phyloP scores from a whole-genome alignment of 2,113 vertebrate species.

The Varanus salvator region DNA sequence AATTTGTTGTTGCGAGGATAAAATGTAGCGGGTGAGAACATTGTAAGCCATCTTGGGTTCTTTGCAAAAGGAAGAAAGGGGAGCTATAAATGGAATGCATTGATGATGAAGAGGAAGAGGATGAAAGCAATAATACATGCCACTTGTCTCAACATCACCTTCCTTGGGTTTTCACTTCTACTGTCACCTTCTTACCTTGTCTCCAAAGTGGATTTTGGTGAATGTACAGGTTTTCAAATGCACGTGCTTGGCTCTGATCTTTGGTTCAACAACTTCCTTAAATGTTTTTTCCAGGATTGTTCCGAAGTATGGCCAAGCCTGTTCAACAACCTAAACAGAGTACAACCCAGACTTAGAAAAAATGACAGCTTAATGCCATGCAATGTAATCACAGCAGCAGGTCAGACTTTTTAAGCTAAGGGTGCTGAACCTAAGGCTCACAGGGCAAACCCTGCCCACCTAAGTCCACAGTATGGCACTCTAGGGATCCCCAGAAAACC shows the following conservation, averaged over 20 bases:
- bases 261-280: conserved; percentile 85
- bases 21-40: too few species aligned
- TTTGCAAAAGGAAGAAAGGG: too few species aligned
- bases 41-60: too few species aligned
- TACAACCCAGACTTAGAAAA: neutral
- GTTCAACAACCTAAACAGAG: conserved; percentile 84
- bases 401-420: neutral
- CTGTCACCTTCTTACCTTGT: conserved; percentile 78
- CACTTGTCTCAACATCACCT: neutral
- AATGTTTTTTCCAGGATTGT: conserved; percentile 92
- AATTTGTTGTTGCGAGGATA: too few species aligned
- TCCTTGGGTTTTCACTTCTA: neutral
- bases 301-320: conserved; percentile 95
- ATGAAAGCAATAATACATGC: too few species aligned
- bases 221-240: conserved; percentile 91
- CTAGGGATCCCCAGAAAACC: too few species aligned
- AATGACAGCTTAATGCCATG: neutral
- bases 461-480: too few species aligned
- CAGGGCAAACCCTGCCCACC: too few species aligned
- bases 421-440: too few species aligned
- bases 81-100: too few species aligned
- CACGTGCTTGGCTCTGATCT: conserved; percentile 82
- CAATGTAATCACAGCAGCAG: neutral
- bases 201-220: conserved; percentile 91
- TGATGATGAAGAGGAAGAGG: too few species aligned